Evolutionary conservation across 2,888 invertebrate species (phyloP), one percentile per base, ranked within the genome.

Genomic region (Drosophila melanosoma): DNA sequence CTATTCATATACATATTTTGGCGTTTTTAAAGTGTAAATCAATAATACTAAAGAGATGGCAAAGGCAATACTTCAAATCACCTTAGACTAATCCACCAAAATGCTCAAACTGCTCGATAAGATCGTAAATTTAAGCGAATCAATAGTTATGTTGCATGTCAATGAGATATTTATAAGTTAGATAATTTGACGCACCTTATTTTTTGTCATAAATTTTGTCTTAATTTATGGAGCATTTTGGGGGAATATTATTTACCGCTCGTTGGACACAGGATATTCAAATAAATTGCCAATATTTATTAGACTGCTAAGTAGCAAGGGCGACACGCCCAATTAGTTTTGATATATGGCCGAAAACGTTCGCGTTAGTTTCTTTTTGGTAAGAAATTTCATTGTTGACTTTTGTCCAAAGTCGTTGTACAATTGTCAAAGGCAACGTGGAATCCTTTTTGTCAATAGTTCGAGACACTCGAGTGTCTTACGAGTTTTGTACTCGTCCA

Each of bases 291-390:
- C 59, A 65, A 74, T 73, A 81, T 83, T 83, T 82, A 72, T 82
- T 68, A 70, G 45, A 42, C 20, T 23, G 0, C 10, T 40, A 32
- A 60, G 40, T 49, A 67, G 36, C 48, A 15, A 26, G 17, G 48
- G 7, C 67, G 74, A 71, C 77, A 83, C 81, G 87, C 79, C 79
- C 80, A 83, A 89, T 90, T 90, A 88, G 83, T 69, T 72, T 63
- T 74, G 73, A 82, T 81, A 74, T 76, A 74, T 75, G 53, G 49
- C 45, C 68, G 36, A n/a, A 5, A 49, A 61, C 32, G 23, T 36
- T 62, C 40, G 48, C 17, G 56, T 82, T 80, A 80, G 80, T 82
- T 56, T 69, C 74, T 71, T 82, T 82, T 74, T 69, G 64, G 67
- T 59, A 73, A 67, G 69, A 67, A 58, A 79, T 69, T 82, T 71